Conservation (phyloP, 1,140 invertebrate genomes). For the Papilio polytes region DNA sequence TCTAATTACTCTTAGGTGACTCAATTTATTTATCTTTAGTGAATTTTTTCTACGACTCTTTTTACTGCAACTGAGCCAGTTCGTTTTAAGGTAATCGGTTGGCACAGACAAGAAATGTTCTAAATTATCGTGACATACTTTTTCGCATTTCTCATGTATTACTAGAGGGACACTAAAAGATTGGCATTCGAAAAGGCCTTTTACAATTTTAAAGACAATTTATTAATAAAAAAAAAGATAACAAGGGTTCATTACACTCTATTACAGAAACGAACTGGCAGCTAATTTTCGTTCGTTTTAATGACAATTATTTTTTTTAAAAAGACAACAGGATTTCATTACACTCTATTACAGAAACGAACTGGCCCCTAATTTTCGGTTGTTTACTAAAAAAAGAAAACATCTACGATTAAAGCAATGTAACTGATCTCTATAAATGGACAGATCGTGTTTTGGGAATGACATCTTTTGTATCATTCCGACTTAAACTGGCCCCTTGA, state of each 20-base stretch:
- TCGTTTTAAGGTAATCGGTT: conserved; percentile 10
- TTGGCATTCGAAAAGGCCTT: not conserved
- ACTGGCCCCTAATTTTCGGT: not conserved
- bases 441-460: too few relatives aligned
- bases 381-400: not conserved
- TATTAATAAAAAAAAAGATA: not conserved
- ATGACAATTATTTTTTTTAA: too few relatives aligned
- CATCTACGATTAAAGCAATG: too few relatives aligned
- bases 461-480: too few relatives aligned
- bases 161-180: too few relatives aligned
- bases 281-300: not conserved
- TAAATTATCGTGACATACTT: conserved; percentile 1
- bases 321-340: not conserved
- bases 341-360: not conserved
- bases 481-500: too few relatives aligned
- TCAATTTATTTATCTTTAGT: not conserved
- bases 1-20: not conserved
- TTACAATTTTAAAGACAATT: not conserved
- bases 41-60: not conserved
- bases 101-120: conserved; percentile 15
- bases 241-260: not conserved
- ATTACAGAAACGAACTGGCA: not conserved
- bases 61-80: not conserved
- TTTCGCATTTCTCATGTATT: conserved; percentile 20
- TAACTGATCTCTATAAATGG: too few relatives aligned